A percentile compares a stretch with the other conserved stretches of the same genome.
phyloP scores from a whole-genome alignment of 2,888 invertebrate genomes.

The Mellilla xanthometata region DNA sequence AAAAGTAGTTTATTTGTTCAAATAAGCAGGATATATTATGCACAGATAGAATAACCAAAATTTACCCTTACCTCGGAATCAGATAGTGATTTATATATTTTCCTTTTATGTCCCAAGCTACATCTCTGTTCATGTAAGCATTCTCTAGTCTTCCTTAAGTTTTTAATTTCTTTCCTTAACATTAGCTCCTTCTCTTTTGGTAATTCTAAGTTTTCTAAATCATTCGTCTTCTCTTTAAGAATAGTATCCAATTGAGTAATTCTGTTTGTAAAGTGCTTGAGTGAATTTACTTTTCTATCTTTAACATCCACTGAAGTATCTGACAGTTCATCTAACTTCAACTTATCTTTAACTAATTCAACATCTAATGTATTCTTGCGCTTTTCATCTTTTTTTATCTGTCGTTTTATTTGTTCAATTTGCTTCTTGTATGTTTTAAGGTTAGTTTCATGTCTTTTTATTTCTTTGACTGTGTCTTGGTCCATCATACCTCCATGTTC shows the following conservation, averaged over 20 bases:
- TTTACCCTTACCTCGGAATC: conserved; percentile 86
- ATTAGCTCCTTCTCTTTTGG: conserved; percentile 84
- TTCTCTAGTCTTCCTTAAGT: conserved; percentile 90
- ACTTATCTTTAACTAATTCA: conserved; percentile 82
- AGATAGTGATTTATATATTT: conserved; percentile 87
- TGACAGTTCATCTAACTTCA: conserved; percentile 75
- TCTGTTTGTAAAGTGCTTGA: conserved; percentile 85
- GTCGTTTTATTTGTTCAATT: conserved; percentile 88
- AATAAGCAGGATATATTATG: too few species aligned
- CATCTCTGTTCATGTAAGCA: conserved; percentile 89
- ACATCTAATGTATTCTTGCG: conserved; percentile 86
- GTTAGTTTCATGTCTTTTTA: conserved; percentile 88
- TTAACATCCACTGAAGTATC: conserved; percentile 78
- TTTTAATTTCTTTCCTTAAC: conserved; percentile 90
- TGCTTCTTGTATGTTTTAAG: conserved; percentile 89
- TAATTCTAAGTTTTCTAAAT: conserved; percentile 83
- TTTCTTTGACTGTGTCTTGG: conserved; percentile 84
- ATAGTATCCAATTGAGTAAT: conserved; percentile 87
- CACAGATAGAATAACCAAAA: too few species aligned
- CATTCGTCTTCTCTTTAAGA: conserved; percentile 86
- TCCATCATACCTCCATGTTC: conserved; percentile 76
- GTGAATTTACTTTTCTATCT: conserved; percentile 81
- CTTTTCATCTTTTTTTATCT: conserved; percentile 89
- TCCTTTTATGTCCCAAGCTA: conserved; percentile 88
- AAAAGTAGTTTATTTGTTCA: too few species aligned